Percentiles rank a stretch among this genome's conserved stretches.
Conservation (phyloP, 2,113 vertebrate species). For the chimpanzee (Pan troglodytes) region NHGRI_mPanTro3-v2.1_pri NC_072402.2:88106001-88106500, state of each 20-base stretch:
- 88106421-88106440: too few species aligned
- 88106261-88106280: neutral
- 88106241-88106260: neutral
- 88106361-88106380: neutral
- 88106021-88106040: neutral
- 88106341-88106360: neutral
- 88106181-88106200: neutral
- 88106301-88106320: neutral
- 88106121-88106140: neutral
- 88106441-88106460: too few species aligned
- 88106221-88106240: neutral
- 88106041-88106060: too few species aligned
- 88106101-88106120: neutral
- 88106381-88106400: too few species aligned
- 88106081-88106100: too few species aligned
- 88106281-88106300: too few species aligned
- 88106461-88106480: too few species aligned
- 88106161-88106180: neutral
- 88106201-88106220: neutral
- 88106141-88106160: neutral
- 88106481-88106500: too few species aligned
- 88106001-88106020: neutral
- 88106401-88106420: too few species aligned
- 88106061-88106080: too few species aligned
- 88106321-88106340: neutral